Evolutionary conservation across 2,888 invertebrate species (phyloP), one percentile per base, ranked within the genome.

Genomic region (Yponomeuta evonymella): DNA sequence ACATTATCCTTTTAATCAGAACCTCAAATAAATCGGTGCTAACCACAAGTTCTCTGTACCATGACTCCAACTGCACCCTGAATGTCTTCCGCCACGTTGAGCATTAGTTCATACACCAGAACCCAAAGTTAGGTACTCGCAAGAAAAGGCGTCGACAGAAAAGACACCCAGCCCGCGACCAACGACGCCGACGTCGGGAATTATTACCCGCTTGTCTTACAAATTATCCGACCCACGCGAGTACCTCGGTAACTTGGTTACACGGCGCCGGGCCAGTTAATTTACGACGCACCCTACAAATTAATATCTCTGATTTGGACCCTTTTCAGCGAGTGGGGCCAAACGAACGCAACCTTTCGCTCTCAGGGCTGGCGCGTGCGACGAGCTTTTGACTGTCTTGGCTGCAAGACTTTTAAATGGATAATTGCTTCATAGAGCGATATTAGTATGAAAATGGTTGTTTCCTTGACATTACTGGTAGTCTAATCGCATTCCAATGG

Each of bases 251-350:
- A 87, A 88, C 85, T 85, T 80, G 84, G 87, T 87, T 86, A 88
- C 82, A 84, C 81, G 79, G 82, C 82, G 82, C 82, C 81, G 82
- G 84, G 84, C 80, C 85, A 85, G 87, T 89, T 89, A 89, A 90
- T 90, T 89, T 89, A 88, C 87, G 88, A 81, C 82, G 85, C 80
- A 78, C 86, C 87, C 85, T 85, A 88, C 89, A 89, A 90, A 91
- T 90, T 90, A 90, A 90, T 90, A 90, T 89, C 89, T 88, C 88
- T 85, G 88, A 90, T 90, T 90, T 84, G 84, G 87, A 90, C 90
- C 90, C 90, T 88, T 88, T 90, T 91, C 90, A 90, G 83, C 86
- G 81, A 90, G 83, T 86, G 81, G 73, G 74, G 79, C 78, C 76
- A 72, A 75, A 71, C 69, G 71, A 71, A 63, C 69, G 62, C 63